Conservation (phyloP, 2,113 vertebrate genomes). For the Odontesthes bonariensis region DNA sequence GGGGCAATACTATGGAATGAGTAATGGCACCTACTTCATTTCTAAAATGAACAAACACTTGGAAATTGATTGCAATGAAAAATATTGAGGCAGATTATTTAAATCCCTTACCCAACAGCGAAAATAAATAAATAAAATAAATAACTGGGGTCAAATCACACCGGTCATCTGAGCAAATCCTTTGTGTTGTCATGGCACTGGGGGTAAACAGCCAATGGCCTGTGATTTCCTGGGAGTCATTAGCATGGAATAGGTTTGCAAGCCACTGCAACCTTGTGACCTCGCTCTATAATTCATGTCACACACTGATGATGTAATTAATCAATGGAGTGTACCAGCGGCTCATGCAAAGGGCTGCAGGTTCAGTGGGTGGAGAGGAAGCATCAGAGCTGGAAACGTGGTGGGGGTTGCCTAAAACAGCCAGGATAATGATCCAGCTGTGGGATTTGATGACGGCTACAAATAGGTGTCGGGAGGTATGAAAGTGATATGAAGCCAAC, state of each 20-base stretch:
- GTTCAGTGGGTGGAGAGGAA: conserved; percentile 46
- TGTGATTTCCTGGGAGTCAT: conserved; percentile 82
- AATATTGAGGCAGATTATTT: conserved; percentile 23
- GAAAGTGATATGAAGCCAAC: conserved; percentile 61
- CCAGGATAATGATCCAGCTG: conserved; percentile 66
- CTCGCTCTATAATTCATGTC: conserved; percentile 82
- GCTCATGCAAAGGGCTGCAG: conserved; percentile 55
- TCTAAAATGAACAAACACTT: conserved; percentile 7
- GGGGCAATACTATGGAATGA: not conserved
- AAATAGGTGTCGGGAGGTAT: conserved; percentile 63
- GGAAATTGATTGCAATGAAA: not conserved
- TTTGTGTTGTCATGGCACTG: conserved; percentile 59
- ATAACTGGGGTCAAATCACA: conserved; percentile 30
- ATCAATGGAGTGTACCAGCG: conserved; percentile 78
- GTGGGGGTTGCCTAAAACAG: conserved; percentile 42
- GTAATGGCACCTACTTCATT: conserved; percentile 9
- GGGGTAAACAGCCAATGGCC: conserved; percentile 75
- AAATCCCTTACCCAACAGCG: conserved; percentile 17
- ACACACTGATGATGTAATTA: conserved; percentile 86
- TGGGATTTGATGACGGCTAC: conserved; percentile 66
- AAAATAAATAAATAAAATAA: conserved; percentile 24
- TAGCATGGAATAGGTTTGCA: conserved; percentile 83
- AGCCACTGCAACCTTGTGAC: conserved; percentile 78
- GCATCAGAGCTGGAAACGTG: conserved; percentile 36
- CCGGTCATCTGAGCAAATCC: conserved; percentile 54